Conservation (phyloP, 1,140 invertebrate genomes). For the Carcinoscorpius rotundicauda region DNA sequence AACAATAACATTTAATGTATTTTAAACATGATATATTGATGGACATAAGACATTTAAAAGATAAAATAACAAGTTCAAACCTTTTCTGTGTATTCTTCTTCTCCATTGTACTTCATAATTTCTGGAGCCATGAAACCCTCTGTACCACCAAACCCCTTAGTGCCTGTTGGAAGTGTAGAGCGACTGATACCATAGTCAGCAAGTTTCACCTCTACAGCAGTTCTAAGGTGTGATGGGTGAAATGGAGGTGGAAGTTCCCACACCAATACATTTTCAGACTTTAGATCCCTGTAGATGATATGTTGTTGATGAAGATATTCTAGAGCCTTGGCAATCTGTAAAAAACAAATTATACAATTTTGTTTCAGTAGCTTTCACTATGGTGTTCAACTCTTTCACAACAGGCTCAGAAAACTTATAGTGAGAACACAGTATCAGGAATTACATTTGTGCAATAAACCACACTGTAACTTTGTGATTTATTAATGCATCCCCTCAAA, state of each 20-base stretch:
- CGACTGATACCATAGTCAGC: slow-evolving; percentile 94
- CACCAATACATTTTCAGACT: slow-evolving; percentile 95
- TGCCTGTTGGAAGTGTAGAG: slow-evolving; percentile 70
- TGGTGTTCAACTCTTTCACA: no score
- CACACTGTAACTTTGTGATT: no score
- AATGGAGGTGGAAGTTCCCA: slow-evolving; percentile 80
- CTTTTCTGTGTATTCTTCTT: slow-evolving; percentile 98
- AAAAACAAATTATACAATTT: slow-evolving; percentile 11
- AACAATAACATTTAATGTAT: no score
- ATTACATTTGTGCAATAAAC: no score
- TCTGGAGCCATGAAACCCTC: slow-evolving; percentile 99
- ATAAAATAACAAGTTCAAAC: slow-evolving; percentile 32
- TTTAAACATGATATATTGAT: background rate
- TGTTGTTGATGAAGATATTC: slow-evolving; percentile 89
- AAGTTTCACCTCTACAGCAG: slow-evolving; percentile 69
- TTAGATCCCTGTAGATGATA: slow-evolving; percentile 93
- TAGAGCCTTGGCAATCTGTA: slow-evolving; percentile 72
- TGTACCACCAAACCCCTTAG: slow-evolving; percentile 94
- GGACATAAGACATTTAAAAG: slow-evolving; percentile 2
- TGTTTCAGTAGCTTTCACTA: background rate
- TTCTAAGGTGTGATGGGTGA: slow-evolving; percentile 16
- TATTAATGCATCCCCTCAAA: no score
- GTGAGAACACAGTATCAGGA: no score
- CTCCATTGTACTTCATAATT: slow-evolving; percentile 94
- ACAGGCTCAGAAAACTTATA: no score